Percentiles rank a stretch among this genome's conserved stretches.
phyloP scores from a whole-genome alignment of 30 jellyfish, hydroid and myxozoan species.

The Aurelia sp. region DNA sequence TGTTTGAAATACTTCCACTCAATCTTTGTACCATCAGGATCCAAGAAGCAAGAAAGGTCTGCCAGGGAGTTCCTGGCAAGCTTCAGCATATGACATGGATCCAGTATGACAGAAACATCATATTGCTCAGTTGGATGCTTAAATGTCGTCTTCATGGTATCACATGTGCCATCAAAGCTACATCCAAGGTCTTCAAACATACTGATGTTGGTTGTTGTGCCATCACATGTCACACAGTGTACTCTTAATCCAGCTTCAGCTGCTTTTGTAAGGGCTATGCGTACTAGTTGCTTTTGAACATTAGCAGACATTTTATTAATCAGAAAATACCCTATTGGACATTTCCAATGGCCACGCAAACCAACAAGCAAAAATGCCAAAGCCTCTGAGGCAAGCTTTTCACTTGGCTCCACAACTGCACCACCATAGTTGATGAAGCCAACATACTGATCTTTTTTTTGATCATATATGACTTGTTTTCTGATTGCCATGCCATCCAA shows the following conservation, averaged over 20 bases:
- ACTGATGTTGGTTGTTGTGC: slow-evolving; percentile 23
- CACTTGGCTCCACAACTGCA: slow-evolving; percentile 28
- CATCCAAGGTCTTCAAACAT: not conserved
- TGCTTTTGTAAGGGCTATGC: not conserved
- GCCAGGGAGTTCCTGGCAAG: slow-evolving; percentile 73
- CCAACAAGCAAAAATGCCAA: slow-evolving; percentile 36
- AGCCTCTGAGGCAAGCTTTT: slow-evolving; percentile 46
- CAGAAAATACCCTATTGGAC: slow-evolving; percentile 47
- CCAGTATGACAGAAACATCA: slow-evolving; percentile 5
- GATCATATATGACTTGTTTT: not conserved
- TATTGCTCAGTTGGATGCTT: slow-evolving; percentile 15
- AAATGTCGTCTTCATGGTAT: not conserved
- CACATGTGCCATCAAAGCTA: no score
- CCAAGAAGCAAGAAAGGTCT: slow-evolving; percentile 1
- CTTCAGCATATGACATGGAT: slow-evolving; percentile 76
- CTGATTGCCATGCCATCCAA: slow-evolving; percentile 38
- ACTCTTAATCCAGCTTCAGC: slow-evolving; percentile 41
- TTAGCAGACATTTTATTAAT: slow-evolving; percentile 1
- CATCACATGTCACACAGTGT: slow-evolving; percentile 41
- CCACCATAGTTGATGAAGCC: slow-evolving; percentile 53
- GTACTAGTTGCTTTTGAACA: slow-evolving; percentile 14
- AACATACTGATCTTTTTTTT: slow-evolving; percentile 16
- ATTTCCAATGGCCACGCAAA: slow-evolving; percentile 49
- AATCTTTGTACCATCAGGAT: not conserved
- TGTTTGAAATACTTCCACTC: slow-evolving; percentile 19